Evolutionary conservation across 2,888 invertebrate species (phyloP), one percentile per base, ranked within the genome.

Genomic region (Tachina lurida): DNA sequence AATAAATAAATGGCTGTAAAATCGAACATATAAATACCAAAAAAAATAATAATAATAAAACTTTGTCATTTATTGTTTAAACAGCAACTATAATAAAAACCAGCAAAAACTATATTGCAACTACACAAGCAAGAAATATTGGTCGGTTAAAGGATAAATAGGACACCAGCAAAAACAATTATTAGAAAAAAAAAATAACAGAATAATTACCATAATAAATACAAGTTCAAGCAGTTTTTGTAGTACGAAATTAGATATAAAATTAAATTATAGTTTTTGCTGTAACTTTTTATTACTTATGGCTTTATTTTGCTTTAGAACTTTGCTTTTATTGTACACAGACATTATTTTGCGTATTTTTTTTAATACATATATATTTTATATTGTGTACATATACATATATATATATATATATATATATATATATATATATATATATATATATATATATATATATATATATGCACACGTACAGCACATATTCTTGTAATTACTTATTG

Each of bases 1-100:
- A 70, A 43, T 43, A 75, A 60, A 67, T 17, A 52, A 56, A 56
- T 54, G 54, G 52, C 47, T 58, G 10, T 49, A 52, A 68, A 68
- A 81, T 81, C 52, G 63, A 63, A 67, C n/a, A 15, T 8, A 31
- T 5, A 31, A 31, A 31, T 31, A 67, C 2, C 31, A 45, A 47
- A 73, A 73, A 39, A 41, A 65, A 73, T 19, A 41, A 65, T 71
- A 49, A 56, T 47, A 71, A 65, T 52, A 74, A 74, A 74, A 81
- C 67, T 81, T 60, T 81, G 58, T 60, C 58, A 73, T 80, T 73
- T 80, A 52, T 58, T 58, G 58, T n/a, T n/a, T 10, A 41, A 41
- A 79, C 31, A 45, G 15, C 54, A 49, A 70, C 19, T 31, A 17
- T 10, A 62, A 43, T 8, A 60, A 12, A 58, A 47, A 60, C 10